Evolutionary conservation across 35 echinoderm and acorn worm species (phyloP), one percentile per base, ranked within the genome.

Genomic region (Heliocidaris tuberculata): DNA sequence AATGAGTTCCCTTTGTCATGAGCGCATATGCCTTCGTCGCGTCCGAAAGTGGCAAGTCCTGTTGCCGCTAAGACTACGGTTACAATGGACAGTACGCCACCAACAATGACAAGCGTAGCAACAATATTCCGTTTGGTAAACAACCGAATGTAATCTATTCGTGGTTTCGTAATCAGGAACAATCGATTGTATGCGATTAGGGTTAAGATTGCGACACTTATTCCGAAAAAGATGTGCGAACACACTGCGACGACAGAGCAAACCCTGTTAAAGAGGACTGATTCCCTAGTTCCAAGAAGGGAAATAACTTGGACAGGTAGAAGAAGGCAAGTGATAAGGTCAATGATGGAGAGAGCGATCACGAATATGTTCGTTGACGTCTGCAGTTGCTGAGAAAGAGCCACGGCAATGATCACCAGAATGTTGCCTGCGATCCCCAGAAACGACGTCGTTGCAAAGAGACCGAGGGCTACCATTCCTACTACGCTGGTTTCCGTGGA

Each of bases 161-260:
- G 13, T 11, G 61, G 4, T 47, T 49, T 94, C 24, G 94, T 94
- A 49, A 94, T 85, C 31, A 94, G 17, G 61, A 30, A 94, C 30
- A 48, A 94, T 30, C 94, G 60, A 47, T 94, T 85, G 94, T 30
- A 71, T 19, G 94, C 94, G 27, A 94, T 94, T 21, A 94, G 61
- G 6, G 30, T 60, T 32, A 94, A 31, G 24, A 32, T 94, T 24
- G 49, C 13, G 5, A 86, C 94, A 29, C 94, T 94, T 3, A 78
- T 61, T 15, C 94, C 94, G 13, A 85, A 32, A 4, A 31, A 78
- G 56, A 86, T 21, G n/a, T 16, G 31, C 31, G 86, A 16, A 8
- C 24, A 60, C 4, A 94, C 65, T 0, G 60, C 94, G 6, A 35
- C 60, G 48, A 94, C 13, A 16, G 65, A 31, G 65, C 94, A 94